Percentiles rank a stretch among this genome's conserved stretches.
phyloP scores from a whole-genome alignment of 2,888 invertebrate genomes.

The Tetheella fluctuosa region DNA sequence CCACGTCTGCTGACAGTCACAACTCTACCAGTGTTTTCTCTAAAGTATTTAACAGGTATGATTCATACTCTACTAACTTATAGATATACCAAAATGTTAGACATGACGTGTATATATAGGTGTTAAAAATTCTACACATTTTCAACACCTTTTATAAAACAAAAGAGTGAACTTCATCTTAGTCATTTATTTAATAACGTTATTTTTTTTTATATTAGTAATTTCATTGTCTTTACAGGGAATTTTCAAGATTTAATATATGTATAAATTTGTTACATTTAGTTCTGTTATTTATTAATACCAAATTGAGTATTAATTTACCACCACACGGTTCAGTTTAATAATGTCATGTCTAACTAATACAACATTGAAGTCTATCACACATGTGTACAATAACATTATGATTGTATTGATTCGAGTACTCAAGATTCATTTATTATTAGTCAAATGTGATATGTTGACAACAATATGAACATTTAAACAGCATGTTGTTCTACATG shows the following conservation, averaged over 20 bases:
- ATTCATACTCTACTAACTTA: not conserved
- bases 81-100: conserved; percentile 5
- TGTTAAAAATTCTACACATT: too few relatives aligned
- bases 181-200: too few relatives aligned
- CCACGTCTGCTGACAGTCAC: conserved; percentile 85
- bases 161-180: too few relatives aligned
- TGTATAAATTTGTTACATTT: too few relatives aligned
- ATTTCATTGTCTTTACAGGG: too few relatives aligned
- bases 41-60: conserved; percentile 94
- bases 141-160: not conserved
- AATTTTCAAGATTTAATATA: too few relatives aligned
- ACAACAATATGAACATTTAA: not conserved
- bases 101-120: not conserved
- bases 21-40: conserved; percentile 91
- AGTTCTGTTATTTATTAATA: too few relatives aligned
- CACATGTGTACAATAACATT: not conserved
- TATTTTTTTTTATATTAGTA: too few relatives aligned
- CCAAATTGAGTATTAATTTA: too few relatives aligned
- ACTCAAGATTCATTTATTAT: not conserved
- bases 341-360: not conserved
- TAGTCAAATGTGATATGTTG: not conserved
- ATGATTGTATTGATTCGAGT: not conserved
- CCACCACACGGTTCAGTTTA: too few relatives aligned
- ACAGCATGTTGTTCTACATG: too few relatives aligned
- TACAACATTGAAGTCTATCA: not conserved